Base-by-base conservation (phyloP, 2,113 vertebrate species). In the Pitta sordida region DNA sequence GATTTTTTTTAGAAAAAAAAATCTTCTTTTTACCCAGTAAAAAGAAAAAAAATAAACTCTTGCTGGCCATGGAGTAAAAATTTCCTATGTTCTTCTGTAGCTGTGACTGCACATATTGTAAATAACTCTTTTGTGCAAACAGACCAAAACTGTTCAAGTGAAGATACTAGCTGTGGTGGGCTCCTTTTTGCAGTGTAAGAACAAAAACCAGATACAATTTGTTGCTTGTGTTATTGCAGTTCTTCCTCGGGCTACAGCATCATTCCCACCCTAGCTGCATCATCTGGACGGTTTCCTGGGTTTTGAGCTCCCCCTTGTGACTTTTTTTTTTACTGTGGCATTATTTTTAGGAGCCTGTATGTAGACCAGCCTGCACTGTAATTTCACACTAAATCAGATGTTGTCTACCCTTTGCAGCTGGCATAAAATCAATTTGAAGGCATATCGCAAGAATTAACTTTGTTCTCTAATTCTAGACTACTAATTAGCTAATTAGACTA, bases 51-150 rank as follows among this genome's bases (percentile, higher is more conserved):
- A 95, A 92, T 85, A 91, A 95, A 97, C 95, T 95, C 93, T 93
- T 95, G 93, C 94, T 96, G 96, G 88, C 91, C 93, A 95, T 94
- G 85, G 93, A 95, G 90, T 96, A 95, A 96, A 94, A 94, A 95
- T 84, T 95, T 95, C 90, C 59, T 91, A 92, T 95, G 94, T 96
- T 96, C 51, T 95, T 94, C 93, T 94, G 59, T 96, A 94, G 90
- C 94, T 84, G 89, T 93, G 90, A 86, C 70, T 96, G 96, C 86
- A 96, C 34, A 96, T 96, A 87, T n/a, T 97, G 95, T 97, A 97
- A 94, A 97, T 96, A 94, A 77, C 32, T 84, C 73, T 87, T 87
- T 58, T 71, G 76, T 93, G 81, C 53, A 81, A 86, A 88, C 58
- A 94, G 79, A 74, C 83, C 89, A 87, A 32, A 89, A 52, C 81